Evolutionary conservation across 64 coral and sea anemone genomes (phyloP), one percentile per base, ranked within the genome.

Genomic region (Pocillopora damicornis): DNA sequence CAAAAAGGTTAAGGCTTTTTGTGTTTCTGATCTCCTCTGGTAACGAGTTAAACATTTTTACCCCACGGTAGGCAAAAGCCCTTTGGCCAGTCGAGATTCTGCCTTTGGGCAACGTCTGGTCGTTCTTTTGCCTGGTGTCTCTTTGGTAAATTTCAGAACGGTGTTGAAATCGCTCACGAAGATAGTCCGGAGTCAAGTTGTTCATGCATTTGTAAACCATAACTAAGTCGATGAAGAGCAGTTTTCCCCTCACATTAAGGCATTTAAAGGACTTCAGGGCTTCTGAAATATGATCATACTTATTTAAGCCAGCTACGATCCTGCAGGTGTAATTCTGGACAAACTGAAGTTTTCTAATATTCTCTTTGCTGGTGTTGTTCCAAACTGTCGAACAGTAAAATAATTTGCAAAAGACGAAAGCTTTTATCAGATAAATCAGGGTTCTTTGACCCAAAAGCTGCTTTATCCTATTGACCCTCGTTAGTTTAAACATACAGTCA

Each of bases 221-320:
- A 14, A 6, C 75, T n/a, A 26, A 71, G 58, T 73, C 78, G 72
- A 83, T 75, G 12, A 83, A 1, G 14, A 75, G 82, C 23, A 91
- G 89, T 78, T 75, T 74, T 22, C 86, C 82, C 62, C 30, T 79
- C 20, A 86, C 79, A 16, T 60, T 83, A 57, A 86, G 81, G 82
- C 82, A 91, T 69, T 79, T 68, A 35, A 91, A 72, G 25, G 81
- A 66, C 78, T 91, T 91, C 37, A 85, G 81, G 12, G 79, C 89
- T 75, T 82, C 66, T 75, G 89, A 84, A 59, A 91, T 77, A 11
- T 74, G 71, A 34, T 74, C 20, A 23, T 74, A 9, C 35, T 74
- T n/a, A 7, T n/a, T 74, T 26, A 74, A 11, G 35, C 5, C 71
- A 26, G 35, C 10, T 34, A 1, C 71, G 71, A 74, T 74, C n/a